Percentiles rank a stretch among this genome's conserved stretches.
Conservation (phyloP, 2,888 invertebrate genomes). For the Platycnemis pennipes region DNA sequence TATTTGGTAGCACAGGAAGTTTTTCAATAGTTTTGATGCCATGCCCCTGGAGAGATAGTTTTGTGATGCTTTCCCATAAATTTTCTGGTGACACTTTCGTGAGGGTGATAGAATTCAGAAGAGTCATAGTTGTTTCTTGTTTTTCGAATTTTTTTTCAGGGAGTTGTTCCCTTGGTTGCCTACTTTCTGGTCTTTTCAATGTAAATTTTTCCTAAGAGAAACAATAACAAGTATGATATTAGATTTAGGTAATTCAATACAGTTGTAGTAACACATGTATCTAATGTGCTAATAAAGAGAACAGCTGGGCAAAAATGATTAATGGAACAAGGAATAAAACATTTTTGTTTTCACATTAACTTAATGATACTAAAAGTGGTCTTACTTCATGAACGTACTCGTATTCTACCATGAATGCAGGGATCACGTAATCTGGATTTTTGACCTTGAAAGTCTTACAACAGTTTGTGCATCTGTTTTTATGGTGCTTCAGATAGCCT, state of each 20-base stretch:
- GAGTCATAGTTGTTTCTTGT: not conserved
- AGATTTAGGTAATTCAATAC: not conserved
- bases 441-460: slow-evolving; percentile 20
- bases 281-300: no score
- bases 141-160: not conserved
- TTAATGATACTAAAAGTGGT: not conserved
- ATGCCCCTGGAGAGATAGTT: slow-evolving; percentile 5
- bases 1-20: not conserved
- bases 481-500: not conserved
- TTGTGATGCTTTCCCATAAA: not conserved
- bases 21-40: slow-evolving; percentile 25
- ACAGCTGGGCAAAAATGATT: not conserved
- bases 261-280: no score
- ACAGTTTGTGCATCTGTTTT: not conserved
- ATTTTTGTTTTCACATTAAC: not conserved
- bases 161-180: not conserved
- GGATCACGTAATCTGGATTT: not conserved
- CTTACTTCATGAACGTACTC: slow-evolving; percentile 7
- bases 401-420: slow-evolving; percentile 37
- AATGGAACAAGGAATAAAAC: not conserved
- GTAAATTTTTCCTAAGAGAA: not conserved
- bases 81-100: not conserved
- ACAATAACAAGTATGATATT: not conserved
- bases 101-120: not conserved
- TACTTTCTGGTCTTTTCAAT: not conserved